Percentiles rank a stretch among this genome's conserved stretches.
phyloP scores from a whole-genome alignment of 1,140 invertebrate genomes.

The Heterodera schachtii region DNA sequence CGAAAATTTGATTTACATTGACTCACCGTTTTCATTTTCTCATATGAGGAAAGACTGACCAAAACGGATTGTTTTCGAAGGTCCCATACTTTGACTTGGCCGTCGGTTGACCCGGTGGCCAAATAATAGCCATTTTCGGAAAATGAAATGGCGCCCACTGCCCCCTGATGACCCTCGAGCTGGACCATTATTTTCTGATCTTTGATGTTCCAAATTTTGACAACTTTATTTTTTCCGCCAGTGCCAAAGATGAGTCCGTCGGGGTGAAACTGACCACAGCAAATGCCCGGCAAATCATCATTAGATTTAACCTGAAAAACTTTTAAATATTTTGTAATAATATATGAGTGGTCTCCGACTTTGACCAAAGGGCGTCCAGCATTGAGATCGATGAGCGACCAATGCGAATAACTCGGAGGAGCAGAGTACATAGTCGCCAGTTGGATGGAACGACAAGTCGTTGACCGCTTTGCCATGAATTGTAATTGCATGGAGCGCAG shows the following conservation, averaged over 20 bases:
- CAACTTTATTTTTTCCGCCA: constrained; percentile 89
- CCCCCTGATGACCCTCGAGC: constrained; percentile 89
- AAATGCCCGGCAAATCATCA: constrained; percentile 72
- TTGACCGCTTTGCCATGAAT: constrained; percentile 90
- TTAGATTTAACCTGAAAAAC: constrained; percentile 44
- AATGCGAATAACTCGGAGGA: constrained; percentile 80
- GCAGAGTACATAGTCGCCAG: constrained; percentile 93
- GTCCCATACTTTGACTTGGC: constrained; percentile 97
- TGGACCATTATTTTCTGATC: constrained; percentile 97
- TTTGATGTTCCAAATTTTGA: constrained; percentile 99
- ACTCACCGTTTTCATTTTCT: constrained; percentile 67
- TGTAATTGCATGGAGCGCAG: constrained; percentile 81
- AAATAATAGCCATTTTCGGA: constrained; percentile 99
- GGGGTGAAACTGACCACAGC: constrained; percentile 98
- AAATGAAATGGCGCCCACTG: constrained; percentile 92
- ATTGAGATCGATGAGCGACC: constrained; percentile 59
- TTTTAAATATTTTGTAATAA: not conserved
- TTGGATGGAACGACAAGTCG: constrained; percentile 92
- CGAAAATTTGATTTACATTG: too few species aligned
- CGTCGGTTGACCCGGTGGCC: constrained; percentile 94
- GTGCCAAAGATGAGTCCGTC: constrained; percentile 98
- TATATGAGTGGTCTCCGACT: not conserved
- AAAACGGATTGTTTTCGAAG: constrained; percentile 96
- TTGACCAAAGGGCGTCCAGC: constrained; percentile 56
- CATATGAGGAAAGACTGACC: constrained; percentile 90